phyloP scores from a whole-genome alignment of 2,888 invertebrate genomes.

The Xanthia icteritia region DNA sequence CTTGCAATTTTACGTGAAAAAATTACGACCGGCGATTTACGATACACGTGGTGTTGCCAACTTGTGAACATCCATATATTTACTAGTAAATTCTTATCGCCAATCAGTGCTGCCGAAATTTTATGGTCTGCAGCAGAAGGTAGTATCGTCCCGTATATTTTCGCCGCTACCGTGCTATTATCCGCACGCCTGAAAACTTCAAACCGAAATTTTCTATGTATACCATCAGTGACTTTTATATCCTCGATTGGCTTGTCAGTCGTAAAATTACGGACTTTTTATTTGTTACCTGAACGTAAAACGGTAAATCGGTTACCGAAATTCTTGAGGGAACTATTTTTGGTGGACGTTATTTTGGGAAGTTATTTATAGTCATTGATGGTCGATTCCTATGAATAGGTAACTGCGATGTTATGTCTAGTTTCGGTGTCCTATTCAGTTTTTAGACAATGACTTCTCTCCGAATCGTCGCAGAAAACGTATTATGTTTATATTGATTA shows the following conservation, averaged over 20 bases:
- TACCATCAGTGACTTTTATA: constrained; percentile 43
- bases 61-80: constrained; percentile 66
- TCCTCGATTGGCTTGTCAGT: constrained; percentile 39
- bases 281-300: constrained; percentile 24
- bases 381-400: constrained; percentile 21
- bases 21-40: constrained; percentile 58
- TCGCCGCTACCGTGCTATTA: constrained; percentile 63
- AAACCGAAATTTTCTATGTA: constrained; percentile 29
- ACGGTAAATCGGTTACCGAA: constrained; percentile 18
- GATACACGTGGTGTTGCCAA: constrained; percentile 53
- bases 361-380: constrained; percentile 41
- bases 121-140: constrained; percentile 60
- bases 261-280: constrained; percentile 46
- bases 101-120: constrained; percentile 67
- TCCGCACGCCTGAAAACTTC: constrained; percentile 65
- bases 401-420: neutral
- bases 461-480: neutral
- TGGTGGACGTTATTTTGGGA: constrained; percentile 36
- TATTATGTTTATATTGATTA: neutral
- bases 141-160: constrained; percentile 55
- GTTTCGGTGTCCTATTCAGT: constrained; percentile 10
- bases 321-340: constrained; percentile 29
- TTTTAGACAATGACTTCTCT: neutral
- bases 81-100: constrained; percentile 72
- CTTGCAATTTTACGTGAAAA: constrained; percentile 51